Evolutionary conservation across 2,113 vertebrate genomes (phyloP).

Genomic region (Hystrix cristata): DNA sequence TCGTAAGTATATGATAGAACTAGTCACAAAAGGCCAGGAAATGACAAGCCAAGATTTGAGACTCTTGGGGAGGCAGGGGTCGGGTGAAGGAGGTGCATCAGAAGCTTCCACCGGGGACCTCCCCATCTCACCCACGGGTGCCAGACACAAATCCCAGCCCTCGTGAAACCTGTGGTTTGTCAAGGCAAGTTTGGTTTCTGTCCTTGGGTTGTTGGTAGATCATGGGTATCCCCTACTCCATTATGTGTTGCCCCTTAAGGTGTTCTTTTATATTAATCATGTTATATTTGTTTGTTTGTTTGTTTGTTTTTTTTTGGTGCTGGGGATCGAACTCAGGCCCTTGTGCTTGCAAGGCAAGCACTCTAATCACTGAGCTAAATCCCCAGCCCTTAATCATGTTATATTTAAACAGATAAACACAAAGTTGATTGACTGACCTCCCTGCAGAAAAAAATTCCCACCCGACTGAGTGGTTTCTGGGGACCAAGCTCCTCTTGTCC

Average conservation of each 20-base stretch:
- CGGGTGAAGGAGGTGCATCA: not conserved
- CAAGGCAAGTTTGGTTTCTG: not conserved
- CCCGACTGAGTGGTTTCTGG: not conserved
- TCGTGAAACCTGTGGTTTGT: fast-evolving
- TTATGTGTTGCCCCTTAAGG: not conserved
- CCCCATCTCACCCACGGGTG: not conserved
- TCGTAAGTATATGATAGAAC: not conserved
- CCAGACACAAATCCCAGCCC: not conserved
- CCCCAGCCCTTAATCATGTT: not conserved
- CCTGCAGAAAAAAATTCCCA: not conserved
- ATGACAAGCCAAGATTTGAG: not conserved
- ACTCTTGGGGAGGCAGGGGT: not conserved
- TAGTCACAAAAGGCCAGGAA: not conserved
- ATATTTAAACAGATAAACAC: not conserved
- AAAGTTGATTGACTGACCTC: not conserved
- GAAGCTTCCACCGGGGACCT: not conserved
- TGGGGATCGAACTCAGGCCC: too few species aligned
- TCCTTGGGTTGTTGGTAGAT: not conserved
- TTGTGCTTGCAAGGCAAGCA: too few species aligned
- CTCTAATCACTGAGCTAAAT: too few species aligned
- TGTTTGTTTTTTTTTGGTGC: too few species aligned
- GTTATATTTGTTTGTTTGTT: too few species aligned
- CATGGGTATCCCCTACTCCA: too few species aligned
- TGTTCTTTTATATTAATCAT: not conserved
- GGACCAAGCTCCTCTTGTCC: not conserved